Percentiles rank a stretch among this genome's conserved stretches.
phyloP scores from a whole-genome alignment of 2,113 vertebrate genomes.

The Syngnathus typhle region DNA sequence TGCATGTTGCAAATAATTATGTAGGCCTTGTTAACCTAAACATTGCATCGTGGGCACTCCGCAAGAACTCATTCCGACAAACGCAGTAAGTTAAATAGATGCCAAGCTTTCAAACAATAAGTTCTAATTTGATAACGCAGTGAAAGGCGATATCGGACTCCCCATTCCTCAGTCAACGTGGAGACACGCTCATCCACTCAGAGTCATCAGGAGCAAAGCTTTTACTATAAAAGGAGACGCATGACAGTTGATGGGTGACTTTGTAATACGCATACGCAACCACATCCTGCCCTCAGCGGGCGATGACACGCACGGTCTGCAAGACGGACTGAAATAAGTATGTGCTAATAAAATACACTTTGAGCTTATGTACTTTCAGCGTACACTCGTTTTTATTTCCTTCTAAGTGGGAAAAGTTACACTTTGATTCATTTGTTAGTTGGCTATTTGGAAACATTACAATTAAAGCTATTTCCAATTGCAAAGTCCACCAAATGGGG shows the following conservation, averaged over 20 bases:
- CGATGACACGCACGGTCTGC: constrained; percentile 31
- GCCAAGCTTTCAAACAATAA: constrained; percentile 4
- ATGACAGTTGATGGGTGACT: constrained; percentile 50
- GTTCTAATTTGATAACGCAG: constrained; percentile 14
- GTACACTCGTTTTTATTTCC: background rate
- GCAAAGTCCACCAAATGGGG: too few relatives aligned
- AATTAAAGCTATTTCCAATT: too few relatives aligned
- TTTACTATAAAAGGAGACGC: constrained; percentile 70
- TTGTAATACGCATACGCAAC: constrained; percentile 57
- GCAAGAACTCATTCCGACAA: constrained; percentile 16
- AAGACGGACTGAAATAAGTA: constrained; percentile 21
- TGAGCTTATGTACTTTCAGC: background rate
- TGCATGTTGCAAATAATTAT: constrained; percentile 7
- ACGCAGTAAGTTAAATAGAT: constrained; percentile 9
- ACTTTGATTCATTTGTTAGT: background rate
- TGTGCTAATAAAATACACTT: constrained; percentile 12
- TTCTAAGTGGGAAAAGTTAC: background rate
- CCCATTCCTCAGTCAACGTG: background rate
- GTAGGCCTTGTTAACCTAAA: constrained; percentile 4
- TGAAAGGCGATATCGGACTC: background rate
- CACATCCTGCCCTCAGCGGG: constrained; percentile 64
- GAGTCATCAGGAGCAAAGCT: constrained; percentile 10
- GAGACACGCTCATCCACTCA: constrained; percentile 7
- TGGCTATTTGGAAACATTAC: too few relatives aligned
- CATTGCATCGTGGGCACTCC: constrained; percentile 14